These are phyloP conservation scores for Paraplagusia blochii DNA, from an alignment of 2,113 vertebrate genomes.

Conservation along the genomic window DNA sequence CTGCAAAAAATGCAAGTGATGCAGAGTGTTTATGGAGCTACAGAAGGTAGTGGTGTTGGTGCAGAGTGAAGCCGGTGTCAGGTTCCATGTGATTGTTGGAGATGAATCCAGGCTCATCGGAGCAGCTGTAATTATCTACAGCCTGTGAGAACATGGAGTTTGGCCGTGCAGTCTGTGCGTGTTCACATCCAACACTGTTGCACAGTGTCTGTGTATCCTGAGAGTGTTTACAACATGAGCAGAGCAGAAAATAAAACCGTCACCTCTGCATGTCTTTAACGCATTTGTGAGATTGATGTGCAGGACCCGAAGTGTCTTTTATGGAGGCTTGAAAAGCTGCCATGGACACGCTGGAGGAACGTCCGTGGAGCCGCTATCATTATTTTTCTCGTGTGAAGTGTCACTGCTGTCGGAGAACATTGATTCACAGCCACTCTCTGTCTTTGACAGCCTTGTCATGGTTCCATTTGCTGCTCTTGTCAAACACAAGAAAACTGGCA, in stretches of 20 bases:
- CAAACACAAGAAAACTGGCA: neutral
- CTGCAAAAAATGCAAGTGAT: no score
- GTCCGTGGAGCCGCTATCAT: conserved; percentile 11
- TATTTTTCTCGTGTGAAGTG: conserved; percentile 9
- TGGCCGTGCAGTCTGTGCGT: neutral
- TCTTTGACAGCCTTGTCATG: neutral
- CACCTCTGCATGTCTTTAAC: neutral
- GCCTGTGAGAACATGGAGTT: neutral
- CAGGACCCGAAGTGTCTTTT: no score
- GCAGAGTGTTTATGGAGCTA: neutral
- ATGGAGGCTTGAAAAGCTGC: conserved; percentile 6
- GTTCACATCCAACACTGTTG: neutral
- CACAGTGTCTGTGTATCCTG: neutral
- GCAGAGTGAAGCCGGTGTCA: conserved; percentile 1
- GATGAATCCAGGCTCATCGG: conserved; percentile 5
- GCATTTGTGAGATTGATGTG: neutral
- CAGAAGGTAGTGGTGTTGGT: neutral
- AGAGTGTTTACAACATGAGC: neutral
- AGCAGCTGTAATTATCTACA: conserved; percentile 8
- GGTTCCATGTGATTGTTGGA: conserved; percentile 38
- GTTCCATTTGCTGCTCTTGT: neutral
- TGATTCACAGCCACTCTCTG: neutral
- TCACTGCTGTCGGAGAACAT: neutral
- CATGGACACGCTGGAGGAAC: neutral
- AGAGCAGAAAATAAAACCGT: neutral